Evolutionary conservation across 2,888 invertebrate species (phyloP), one percentile per base, ranked within the genome.

Genomic region (Embidobia sp.): DNA sequence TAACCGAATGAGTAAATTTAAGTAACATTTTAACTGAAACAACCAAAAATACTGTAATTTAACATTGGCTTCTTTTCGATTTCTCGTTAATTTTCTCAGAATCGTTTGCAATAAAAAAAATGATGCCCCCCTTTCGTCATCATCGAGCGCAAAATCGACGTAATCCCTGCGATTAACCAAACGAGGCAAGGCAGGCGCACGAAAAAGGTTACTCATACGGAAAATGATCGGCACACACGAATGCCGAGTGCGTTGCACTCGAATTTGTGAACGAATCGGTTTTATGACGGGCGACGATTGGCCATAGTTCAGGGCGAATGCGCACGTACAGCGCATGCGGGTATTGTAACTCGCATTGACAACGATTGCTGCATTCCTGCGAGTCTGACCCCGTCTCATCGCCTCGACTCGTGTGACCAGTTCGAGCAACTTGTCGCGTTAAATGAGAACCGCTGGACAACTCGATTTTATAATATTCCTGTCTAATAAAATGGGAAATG

Each of bases 331-430:
- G 3, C 22, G 26, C 61, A 37, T 61, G 67, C 53, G 61, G 51
- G 53, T 35, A 73, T 46, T 55, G 29, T 22, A 26, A 57, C 33
- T 55, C 48, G 55, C 72, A 15, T 19, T 42, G 73, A 46, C 63
- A 37, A 40, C 49, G 55, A 66, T 49, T 49, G 66, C 59, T 72
- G 63, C 37, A 46, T 74, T 74, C 73, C 66, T 66, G 16, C 64
- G 18, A 44, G 64, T 27, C 72, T 73, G 72, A 72, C 72, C 72
- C 72, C 72, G 55, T 72, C 66, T 48, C 73, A 48, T 57, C 55
- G 69, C 26, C n/a, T n/a, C n/a, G n/a, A 64, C 72, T 63, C 26
- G 57, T 42, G 33, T 18, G 44, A 51, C 63, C 31, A 63, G 55
- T 63, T 27, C 31, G 19, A 15, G 46, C 46, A 46, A 51, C 63